These are phyloP conservation scores for Ametastegia equiseti DNA, from an alignment of 2,888 invertebrate species.

Conservation along the genomic window DNA sequence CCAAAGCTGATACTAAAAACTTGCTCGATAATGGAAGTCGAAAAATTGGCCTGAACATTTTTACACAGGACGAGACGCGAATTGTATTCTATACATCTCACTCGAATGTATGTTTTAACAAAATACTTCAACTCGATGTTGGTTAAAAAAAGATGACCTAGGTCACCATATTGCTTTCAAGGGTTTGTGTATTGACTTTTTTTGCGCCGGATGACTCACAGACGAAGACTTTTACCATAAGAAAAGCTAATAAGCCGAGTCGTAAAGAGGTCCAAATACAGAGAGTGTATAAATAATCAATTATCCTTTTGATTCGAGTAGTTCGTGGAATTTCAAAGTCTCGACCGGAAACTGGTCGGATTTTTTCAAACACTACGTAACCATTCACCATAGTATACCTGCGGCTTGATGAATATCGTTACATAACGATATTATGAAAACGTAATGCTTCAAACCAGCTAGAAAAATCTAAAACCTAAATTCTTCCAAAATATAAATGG, in stretches of 20 bases:
- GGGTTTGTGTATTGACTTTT: slow-evolving; percentile 22
- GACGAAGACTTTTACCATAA: slow-evolving; percentile 41
- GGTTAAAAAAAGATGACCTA: slow-evolving; percentile 16
- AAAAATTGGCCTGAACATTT: background rate
- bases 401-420: background rate
- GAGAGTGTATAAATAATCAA: slow-evolving; percentile 39
- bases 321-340: slow-evolving; percentile 6
- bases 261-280: slow-evolving; percentile 37
- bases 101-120: background rate
- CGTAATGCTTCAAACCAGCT: background rate
- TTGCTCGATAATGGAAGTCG: background rate
- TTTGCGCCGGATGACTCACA: slow-evolving; percentile 15
- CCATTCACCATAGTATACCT: slow-evolving; percentile 14
- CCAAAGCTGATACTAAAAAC: background rate
- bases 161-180: slow-evolving; percentile 13
- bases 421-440: background rate
- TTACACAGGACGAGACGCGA: background rate
- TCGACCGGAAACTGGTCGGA: slow-evolving; percentile 33
- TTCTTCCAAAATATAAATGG: too few relatives aligned
- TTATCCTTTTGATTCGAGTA: slow-evolving; percentile 37
- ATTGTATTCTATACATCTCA: background rate
- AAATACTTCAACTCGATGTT: background rate
- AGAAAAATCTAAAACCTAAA: too few relatives aligned
- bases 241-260: slow-evolving; percentile 25
- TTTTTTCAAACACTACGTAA: slow-evolving; percentile 28